Base-by-base conservation (phyloP, 2,113 vertebrate genomes). In the Ameiurus melas region DNA sequence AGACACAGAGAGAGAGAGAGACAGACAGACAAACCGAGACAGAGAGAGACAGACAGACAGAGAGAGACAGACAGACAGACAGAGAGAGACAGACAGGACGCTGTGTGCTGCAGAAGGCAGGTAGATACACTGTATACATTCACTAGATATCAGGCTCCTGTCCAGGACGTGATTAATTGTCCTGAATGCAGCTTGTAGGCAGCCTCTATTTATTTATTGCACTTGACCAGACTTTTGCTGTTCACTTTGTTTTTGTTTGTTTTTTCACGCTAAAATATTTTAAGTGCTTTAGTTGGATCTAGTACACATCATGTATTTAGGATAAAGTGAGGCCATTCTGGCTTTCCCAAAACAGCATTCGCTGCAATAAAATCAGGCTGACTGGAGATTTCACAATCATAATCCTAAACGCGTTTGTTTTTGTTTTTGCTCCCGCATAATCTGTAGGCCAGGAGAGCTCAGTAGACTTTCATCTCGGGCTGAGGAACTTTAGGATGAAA, bases 101-200 rank as follows among this genome's bases (percentile, higher is more conserved):
- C 39, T 86, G 66, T 39, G 55, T 62, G 60, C 64, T 68, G 86
- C 80, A 73, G 93, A 95, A 95, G 94, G 94, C 94, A 84, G 89
- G 77, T 94, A 94, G 85, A 68, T 94, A 93, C 91, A 93, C 94
- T 90, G 93, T 36, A 86, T 95, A 96, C 95, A 95, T 96, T 95
- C 95, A 94, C 57, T 93, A 93, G 93, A 92, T 93, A 92, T 93
- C 93, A 93, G 87, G 91, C 93, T 55, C 90, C 66, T 36, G 68
- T 92, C 92, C 90, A 92, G 88, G 92, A 91, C 92, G 85, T 93
- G 84, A 89, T 86, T 82, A 86, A 60, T 33, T 12, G 79, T 70
- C 88, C 53, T 8, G 43, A 86, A 19, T 33, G 43, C 79, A 64
- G 85, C 84, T 39, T 5, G 30, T 8, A 66, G 82, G 47, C 39